Percentiles rank a stretch among this genome's conserved stretches.
Evolutionary conservation across 1,140 invertebrate genomes (phyloP).

Genomic region (Drosophila pectinifera): DNA sequence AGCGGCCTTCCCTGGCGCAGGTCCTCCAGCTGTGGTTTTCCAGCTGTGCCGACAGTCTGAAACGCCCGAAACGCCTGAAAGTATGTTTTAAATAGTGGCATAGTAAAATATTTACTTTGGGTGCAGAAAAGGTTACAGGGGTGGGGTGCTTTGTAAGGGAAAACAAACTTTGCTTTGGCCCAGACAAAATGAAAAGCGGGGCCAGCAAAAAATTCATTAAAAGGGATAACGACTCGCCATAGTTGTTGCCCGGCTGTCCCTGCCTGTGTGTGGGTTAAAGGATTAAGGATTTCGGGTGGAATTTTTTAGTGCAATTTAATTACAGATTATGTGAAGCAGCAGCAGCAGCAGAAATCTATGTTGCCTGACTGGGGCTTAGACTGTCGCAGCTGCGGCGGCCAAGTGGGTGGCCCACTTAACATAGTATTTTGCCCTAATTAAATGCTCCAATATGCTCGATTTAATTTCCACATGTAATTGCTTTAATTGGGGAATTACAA

Average conservation of each 20-base stretch:
- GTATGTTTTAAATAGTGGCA: conserved; percentile 77
- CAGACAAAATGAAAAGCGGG: conserved; percentile 55
- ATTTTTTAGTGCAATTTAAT: conserved; percentile 79
- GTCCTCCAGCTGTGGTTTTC: conserved; percentile 52
- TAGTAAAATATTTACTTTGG: conserved; percentile 81
- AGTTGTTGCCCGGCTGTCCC: conserved; percentile 57
- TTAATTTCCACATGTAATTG: conserved; percentile 67
- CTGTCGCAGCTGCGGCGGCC: conserved; percentile 25
- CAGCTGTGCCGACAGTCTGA: conserved; percentile 61
- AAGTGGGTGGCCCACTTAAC: conserved; percentile 9
- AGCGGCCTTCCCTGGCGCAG: conserved; percentile 20
- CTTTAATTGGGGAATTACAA: conserved; percentile 48
- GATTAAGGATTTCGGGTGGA: conserved; percentile 68
- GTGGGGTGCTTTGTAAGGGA: conserved; percentile 21
- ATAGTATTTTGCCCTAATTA: conserved; percentile 38
- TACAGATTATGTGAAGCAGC: conserved; percentile 69
- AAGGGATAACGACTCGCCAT: conserved; percentile 78
- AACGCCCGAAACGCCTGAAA: conserved; percentile 48
- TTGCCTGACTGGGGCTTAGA: not conserved
- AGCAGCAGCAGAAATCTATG: conserved; percentile 51
- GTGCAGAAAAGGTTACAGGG: conserved; percentile 52
- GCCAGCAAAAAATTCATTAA: conserved; percentile 79
- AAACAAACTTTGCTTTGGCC: conserved; percentile 48
- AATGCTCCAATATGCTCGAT: conserved; percentile 59
- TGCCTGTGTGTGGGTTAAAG: conserved; percentile 33